phyloP scores from a whole-genome alignment of 2,888 invertebrate genomes.

The Scrobipalpa costella region DNA sequence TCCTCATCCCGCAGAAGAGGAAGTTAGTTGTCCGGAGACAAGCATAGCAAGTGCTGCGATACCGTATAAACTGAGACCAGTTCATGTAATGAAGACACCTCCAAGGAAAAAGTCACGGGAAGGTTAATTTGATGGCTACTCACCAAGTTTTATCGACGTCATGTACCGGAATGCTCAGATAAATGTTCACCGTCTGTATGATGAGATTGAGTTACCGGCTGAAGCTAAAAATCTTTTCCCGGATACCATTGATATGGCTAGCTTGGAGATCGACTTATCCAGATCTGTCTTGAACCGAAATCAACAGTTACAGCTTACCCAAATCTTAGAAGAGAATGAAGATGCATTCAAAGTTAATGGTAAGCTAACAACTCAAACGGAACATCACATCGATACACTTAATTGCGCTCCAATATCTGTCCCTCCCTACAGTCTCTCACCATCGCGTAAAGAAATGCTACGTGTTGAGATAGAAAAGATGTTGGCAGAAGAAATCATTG shows the following conservation, averaged over 20 bases:
- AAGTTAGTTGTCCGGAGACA: neutral
- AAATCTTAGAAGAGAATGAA: neutral
- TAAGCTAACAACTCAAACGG: constrained; percentile 16
- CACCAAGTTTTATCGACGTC: neutral
- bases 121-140: constrained; percentile 22
- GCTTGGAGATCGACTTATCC: constrained; percentile 1
- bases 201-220: constrained; percentile 13
- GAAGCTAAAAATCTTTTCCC: constrained; percentile 10
- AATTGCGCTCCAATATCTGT: constrained; percentile 40
- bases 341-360: constrained; percentile 23
- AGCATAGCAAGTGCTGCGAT: neutral
- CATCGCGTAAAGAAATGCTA: constrained; percentile 36
- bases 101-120: neutral
- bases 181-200: constrained; percentile 1
- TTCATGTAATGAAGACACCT: neutral
- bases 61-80: neutral
- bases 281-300: neutral
- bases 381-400: constrained; percentile 29
- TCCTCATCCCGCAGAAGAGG: neutral
- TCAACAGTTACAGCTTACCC: neutral
- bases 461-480: constrained; percentile 43
- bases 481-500: constrained; percentile 45
- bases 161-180: constrained; percentile 12
- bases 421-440: constrained; percentile 48
- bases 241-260: neutral